Percentiles rank a stretch among this genome's conserved stretches.
These are phyloP conservation scores for Drosophila rellima DNA, from an alignment of 2,888 invertebrate genomes.

Conservation along the genomic window DNA sequence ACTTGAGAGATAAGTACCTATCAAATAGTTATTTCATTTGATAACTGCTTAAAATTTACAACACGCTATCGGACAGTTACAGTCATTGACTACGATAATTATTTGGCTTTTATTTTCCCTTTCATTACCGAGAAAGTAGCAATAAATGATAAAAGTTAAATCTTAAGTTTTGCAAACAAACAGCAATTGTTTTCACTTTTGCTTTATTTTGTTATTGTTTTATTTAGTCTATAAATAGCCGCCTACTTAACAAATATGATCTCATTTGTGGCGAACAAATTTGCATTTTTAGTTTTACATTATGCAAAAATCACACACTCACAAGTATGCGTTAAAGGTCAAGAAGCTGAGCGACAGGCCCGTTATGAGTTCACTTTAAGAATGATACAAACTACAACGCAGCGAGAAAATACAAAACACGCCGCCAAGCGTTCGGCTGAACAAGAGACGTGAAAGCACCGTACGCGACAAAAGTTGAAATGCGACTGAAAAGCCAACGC, in stretches of 20 bases:
- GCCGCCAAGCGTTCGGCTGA: constrained; percentile 41
- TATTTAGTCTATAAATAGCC: constrained; percentile 60
- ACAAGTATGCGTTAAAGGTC: constrained; percentile 59
- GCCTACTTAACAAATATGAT: constrained; percentile 56
- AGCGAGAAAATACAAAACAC: constrained; percentile 35
- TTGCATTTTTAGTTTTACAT: constrained; percentile 55
- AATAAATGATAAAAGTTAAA: constrained; percentile 6
- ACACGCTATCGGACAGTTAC: constrained; percentile 12
- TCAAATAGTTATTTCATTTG: constrained; percentile 16
- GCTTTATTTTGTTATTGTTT: constrained; percentile 21
- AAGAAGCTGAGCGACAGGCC: constrained; percentile 53
- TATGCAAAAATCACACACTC: constrained; percentile 65
- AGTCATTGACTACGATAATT: constrained; percentile 16
- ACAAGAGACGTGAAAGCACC: constrained; percentile 33
- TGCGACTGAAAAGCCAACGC: constrained; percentile 49
- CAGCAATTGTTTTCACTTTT: constrained; percentile 53
- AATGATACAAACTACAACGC: constrained; percentile 36
- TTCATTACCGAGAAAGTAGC: constrained; percentile 7
- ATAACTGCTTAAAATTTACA: constrained; percentile 7
- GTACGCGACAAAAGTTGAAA: constrained; percentile 54
- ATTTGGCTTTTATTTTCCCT: constrained; percentile 12
- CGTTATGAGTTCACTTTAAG: constrained; percentile 49
- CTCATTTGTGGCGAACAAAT: constrained; percentile 70
- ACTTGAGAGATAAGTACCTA: constrained; percentile 26
- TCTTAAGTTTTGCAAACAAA: background rate